Percentiles rank a stretch among this genome's conserved stretches.
These are phyloP conservation scores for Neosilurus mollespiculum DNA, from an alignment of 2,797 vertebrate genomes.

Conservation along the genomic window DNA sequence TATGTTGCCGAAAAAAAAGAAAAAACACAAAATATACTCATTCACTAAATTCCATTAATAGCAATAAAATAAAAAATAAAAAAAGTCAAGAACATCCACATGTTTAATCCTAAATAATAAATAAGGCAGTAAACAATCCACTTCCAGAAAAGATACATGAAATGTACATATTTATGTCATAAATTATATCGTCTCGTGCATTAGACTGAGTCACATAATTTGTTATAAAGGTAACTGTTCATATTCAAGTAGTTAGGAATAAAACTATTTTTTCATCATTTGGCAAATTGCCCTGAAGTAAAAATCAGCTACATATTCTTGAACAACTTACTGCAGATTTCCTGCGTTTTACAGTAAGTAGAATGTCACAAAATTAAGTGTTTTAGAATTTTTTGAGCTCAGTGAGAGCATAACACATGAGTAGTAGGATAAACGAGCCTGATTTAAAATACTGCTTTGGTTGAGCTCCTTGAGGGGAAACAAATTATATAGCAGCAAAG, in stretches of 20 bases:
- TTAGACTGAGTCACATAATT: neutral
- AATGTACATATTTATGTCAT: neutral
- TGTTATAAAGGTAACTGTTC: neutral
- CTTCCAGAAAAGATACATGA: neutral
- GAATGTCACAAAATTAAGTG: neutral
- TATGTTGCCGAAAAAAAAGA: neutral
- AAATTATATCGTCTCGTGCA: neutral
- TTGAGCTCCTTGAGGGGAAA: neutral
- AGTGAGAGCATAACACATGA: neutral
- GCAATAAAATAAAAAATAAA: neutral
- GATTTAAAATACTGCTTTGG: neutral
- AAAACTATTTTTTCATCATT: neutral
- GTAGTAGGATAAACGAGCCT: neutral
- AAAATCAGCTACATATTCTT: neutral
- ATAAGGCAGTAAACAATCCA: neutral
- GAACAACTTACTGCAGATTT: neutral
- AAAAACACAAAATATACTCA: neutral
- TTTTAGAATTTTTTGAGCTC: neutral
- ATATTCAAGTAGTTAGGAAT: neutral
- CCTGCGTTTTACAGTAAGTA: neutral
- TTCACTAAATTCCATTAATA: neutral
- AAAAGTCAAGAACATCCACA: neutral
- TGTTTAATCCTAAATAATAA: slow-evolving; percentile 31
- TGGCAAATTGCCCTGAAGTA: neutral
- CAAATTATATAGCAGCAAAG: slow-evolving; percentile 18